Base-by-base conservation (phyloP, 1,140 invertebrate genomes). In the Caenorhabditis brenneri region DNA sequence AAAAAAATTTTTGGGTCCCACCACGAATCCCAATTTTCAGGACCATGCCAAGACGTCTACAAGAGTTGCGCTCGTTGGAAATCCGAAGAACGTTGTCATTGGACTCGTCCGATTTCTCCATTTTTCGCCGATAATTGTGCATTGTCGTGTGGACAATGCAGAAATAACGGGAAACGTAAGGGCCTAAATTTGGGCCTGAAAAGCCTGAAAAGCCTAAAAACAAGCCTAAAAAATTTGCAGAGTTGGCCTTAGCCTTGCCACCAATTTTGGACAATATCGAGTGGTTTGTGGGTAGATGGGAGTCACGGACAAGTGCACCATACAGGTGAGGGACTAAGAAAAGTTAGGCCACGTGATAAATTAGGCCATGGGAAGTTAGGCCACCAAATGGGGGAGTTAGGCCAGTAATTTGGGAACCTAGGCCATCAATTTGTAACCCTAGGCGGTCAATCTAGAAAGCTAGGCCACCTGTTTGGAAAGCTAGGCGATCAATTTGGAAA, bases 41-140 rank as follows among this genome's bases (percentile, higher is more conserved):
- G 88, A 53, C 89, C 89, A 19, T 89, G 88, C 80, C 89, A 90
- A 79, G 88, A 90, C 49, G 80, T 90, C 19, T 89, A 90, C 80
- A 65, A 81, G 42, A 87, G 84, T 48, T 89, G 88, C 36, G 84
- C 58, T 0, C 65, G 85, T 12, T 89, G 88, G 88, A 80, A 88
- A 36, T 81, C 85, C 31, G 88, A 89, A 82, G 48, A 84, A 9
- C 81, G 89, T 3, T 89, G 88, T 39, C 55, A 83, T n/a, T 90
- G 88, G 89, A 83, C 89, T 10, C 60, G 79, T 29, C 82, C 83
- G n/a, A 89, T 89, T 65, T 84, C 85, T 9, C 84, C 89, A 4
- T 89, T 90, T 48, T 89, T 90, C 78, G 78, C 65, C 12, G 88
- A 89, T 80, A 89, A 89, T 74, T 89, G 88, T 58, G 85, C 89